These are phyloP conservation scores for Eulacestoma nigropectus DNA, from an alignment of 2,113 vertebrate genomes.

Conservation along the genomic window DNA sequence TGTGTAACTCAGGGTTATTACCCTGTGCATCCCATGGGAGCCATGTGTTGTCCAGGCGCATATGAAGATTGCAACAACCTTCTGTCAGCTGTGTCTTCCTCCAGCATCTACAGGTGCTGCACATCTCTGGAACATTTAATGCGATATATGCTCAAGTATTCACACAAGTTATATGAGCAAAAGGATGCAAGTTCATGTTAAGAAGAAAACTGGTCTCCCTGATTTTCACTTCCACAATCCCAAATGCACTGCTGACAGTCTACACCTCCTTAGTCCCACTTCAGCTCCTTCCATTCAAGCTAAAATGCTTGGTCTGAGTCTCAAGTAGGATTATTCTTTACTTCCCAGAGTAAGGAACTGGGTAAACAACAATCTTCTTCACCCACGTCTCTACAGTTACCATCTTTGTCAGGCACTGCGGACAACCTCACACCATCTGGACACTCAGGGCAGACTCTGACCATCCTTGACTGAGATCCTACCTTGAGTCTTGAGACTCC, in stretches of 20 bases:
- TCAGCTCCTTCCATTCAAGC: not conserved
- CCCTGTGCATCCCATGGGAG: not conserved
- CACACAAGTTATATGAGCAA: not conserved
- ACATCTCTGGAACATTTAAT: not conserved
- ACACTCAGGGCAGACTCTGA: not conserved
- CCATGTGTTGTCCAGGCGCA: fast-evolving
- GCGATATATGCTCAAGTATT: not conserved
- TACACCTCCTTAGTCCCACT: not conserved
- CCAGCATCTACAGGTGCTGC: not conserved
- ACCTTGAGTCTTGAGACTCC: not conserved
- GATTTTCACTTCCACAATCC: not conserved
- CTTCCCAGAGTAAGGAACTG: not conserved
- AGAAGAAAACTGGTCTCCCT: not conserved
- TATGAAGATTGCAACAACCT: not conserved
- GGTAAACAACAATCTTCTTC: not conserved
- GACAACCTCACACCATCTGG: not conserved
- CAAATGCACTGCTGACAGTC: not conserved
- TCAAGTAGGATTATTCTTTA: not conserved
- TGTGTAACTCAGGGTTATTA: not conserved
- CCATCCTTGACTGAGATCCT: not conserved
- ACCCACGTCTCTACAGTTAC: not conserved
- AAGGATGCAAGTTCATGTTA: not conserved
- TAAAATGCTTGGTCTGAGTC: not conserved
- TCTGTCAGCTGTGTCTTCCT: not conserved
- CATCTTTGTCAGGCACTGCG: not conserved